These are phyloP conservation scores for Drosophila algonquin DNA, from an alignment of 2,888 invertebrate genomes.

Conservation along the genomic window DNA sequence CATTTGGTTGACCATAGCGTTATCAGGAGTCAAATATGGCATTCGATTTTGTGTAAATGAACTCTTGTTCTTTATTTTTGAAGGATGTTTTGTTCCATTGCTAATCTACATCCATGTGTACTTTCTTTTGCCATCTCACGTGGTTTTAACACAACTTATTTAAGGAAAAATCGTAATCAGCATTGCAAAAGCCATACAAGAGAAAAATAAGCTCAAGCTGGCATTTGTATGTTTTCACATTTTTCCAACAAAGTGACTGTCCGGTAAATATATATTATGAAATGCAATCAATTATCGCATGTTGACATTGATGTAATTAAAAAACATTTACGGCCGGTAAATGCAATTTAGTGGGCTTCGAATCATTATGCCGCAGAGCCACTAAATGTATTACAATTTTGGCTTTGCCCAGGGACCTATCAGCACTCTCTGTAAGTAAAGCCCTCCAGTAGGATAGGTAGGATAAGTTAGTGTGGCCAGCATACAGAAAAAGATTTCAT, in stretches of 20 bases:
- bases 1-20: too few species aligned
- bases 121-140: not conserved
- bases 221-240: not conserved
- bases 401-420: slow-evolving; percentile 33
- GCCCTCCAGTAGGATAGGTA: not conserved
- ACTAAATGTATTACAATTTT: too few species aligned
- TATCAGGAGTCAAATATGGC: too few species aligned
- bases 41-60: too few species aligned
- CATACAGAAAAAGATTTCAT: not conserved
- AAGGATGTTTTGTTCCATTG: too few species aligned
- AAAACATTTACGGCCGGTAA: slow-evolving; percentile 71
- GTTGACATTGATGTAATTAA: slow-evolving; percentile 70
- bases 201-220: too few species aligned
- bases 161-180: too few species aligned
- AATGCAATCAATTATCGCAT: slow-evolving; percentile 41
- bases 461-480: not conserved
- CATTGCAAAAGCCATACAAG: not conserved
- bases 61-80: too few species aligned
- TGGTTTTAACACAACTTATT: too few species aligned
- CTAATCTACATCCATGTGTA: too few species aligned
- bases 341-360: slow-evolving; percentile 62
- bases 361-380: slow-evolving; percentile 54
- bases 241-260: not conserved
- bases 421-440: slow-evolving; percentile 3
- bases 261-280: slow-evolving; percentile 29